Evolutionary conservation across 2,888 invertebrate species (phyloP).

Genomic region (Drosophila subquinaria): DNA sequence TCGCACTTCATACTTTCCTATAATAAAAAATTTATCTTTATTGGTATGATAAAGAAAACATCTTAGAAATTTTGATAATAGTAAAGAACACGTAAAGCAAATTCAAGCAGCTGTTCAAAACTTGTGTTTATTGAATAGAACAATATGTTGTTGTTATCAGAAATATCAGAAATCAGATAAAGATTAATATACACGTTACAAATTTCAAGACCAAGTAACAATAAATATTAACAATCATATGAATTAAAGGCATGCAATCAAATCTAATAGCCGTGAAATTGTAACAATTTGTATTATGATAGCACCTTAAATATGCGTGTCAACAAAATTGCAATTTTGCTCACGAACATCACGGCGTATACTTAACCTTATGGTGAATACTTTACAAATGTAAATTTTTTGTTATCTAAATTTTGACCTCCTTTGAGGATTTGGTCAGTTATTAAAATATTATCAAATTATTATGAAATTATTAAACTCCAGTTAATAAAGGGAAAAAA

Average conservation of each 20-base stretch:
- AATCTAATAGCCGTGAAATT: neutral
- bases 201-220: neutral
- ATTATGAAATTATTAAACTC: too few relatives aligned
- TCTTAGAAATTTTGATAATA: neutral
- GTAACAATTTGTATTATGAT: neutral
- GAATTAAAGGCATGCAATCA: slow-evolving; percentile 7
- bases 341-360: neutral
- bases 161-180: neutral
- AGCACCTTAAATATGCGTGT: slow-evolving; percentile 10
- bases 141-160: neutral
- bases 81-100: neutral
- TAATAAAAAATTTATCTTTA: neutral
- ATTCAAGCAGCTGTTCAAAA: neutral
- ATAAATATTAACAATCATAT: neutral
- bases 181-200: neutral
- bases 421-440: neutral
- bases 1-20: slow-evolving; percentile 88
- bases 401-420: neutral
- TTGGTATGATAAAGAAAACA: neutral
- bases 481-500: too few relatives aligned
- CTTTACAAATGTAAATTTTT: neutral
- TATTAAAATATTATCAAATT: too few relatives aligned
- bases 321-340: neutral
- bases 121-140: neutral
- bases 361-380: neutral